Conservation (phyloP, 2,888 invertebrate genomes). For the Pterostichus madidus region DNA sequence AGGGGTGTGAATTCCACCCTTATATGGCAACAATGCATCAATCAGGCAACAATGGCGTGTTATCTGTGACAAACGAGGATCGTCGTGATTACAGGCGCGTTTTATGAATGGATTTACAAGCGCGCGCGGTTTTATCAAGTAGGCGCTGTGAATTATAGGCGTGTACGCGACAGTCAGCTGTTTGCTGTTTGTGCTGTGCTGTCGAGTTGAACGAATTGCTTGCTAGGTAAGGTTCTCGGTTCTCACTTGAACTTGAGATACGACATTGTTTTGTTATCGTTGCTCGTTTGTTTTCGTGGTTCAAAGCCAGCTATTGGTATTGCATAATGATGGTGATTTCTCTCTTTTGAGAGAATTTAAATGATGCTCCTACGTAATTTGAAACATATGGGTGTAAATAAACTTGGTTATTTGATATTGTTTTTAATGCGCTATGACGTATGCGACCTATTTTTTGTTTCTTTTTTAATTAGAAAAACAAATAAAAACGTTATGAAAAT, state of each 20-base stretch:
- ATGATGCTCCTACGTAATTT: not conserved
- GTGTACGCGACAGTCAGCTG: slow-evolving; percentile 45
- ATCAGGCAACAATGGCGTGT: slow-evolving; percentile 29
- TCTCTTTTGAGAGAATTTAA: not conserved
- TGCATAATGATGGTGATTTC: slow-evolving; percentile 18
- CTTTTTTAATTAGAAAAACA: not conserved
- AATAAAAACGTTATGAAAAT: slow-evolving; percentile 11
- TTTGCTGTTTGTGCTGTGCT: slow-evolving; percentile 29
- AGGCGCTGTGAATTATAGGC: slow-evolving; percentile 43
- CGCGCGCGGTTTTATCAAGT: slow-evolving; percentile 36
- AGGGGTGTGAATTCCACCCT: too few species aligned
- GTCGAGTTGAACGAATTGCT: slow-evolving; percentile 24
- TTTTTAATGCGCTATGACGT: slow-evolving; percentile 13
- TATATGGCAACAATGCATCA: not conserved
- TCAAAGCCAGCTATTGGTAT: slow-evolving; percentile 7
- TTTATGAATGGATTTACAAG: slow-evolving; percentile 36
- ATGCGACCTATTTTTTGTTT: slow-evolving; percentile 5
- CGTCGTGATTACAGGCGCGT: not conserved
- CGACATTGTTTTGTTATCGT: slow-evolving; percentile 48
- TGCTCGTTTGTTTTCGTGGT: slow-evolving; percentile 36
- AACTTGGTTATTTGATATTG: slow-evolving; percentile 12
- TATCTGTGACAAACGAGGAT: slow-evolving; percentile 1
- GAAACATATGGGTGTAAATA: not conserved
- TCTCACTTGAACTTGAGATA: slow-evolving; percentile 52
- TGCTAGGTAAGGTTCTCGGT: slow-evolving; percentile 8